Evolutionary conservation across 2,888 invertebrate species (phyloP).

Genomic region (Rapana venosa): DNA sequence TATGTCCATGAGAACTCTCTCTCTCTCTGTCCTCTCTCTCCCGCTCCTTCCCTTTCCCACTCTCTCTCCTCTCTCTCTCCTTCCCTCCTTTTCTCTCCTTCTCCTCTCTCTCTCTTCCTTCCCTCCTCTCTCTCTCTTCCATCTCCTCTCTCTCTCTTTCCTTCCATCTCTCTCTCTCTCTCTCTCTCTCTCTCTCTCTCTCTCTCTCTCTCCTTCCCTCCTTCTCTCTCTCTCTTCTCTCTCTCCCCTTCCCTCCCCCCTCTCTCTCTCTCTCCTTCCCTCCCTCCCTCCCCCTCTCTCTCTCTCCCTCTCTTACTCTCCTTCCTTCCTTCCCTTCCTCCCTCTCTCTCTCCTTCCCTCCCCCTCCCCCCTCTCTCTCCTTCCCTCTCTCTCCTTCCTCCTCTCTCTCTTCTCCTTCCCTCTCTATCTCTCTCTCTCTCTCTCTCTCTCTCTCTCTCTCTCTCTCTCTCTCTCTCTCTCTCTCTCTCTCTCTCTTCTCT

Average conservation of each 20-base stretch:
- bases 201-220: background rate
- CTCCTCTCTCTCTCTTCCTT: too few species aligned
- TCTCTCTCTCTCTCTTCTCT: background rate
- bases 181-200: background rate
- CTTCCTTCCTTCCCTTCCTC: too few species aligned
- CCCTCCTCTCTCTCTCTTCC: too few species aligned
- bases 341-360: too few species aligned
- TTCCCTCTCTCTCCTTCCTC: constrained; percentile 28
- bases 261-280: background rate
- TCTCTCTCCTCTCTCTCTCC: too few species aligned
- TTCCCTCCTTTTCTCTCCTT: too few species aligned
- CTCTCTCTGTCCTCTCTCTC: too few species aligned
- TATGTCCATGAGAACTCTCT: too few species aligned
- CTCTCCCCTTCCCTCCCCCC: background rate
- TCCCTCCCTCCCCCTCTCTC: background rate
- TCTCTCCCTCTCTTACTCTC: background rate
- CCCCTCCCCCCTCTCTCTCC: constrained; percentile 17
- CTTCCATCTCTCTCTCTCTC: background rate
- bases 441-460: constrained; percentile 13
- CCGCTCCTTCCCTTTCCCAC: too few species aligned
- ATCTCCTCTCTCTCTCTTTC: too few species aligned
- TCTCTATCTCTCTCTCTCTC: background rate
- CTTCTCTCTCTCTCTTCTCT: background rate
- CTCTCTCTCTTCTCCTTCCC: background rate
- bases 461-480: background rate